Evolutionary conservation across 2,888 invertebrate species (phyloP), one percentile per base, ranked within the genome.

Genomic region (Drosophila cracens): DNA sequence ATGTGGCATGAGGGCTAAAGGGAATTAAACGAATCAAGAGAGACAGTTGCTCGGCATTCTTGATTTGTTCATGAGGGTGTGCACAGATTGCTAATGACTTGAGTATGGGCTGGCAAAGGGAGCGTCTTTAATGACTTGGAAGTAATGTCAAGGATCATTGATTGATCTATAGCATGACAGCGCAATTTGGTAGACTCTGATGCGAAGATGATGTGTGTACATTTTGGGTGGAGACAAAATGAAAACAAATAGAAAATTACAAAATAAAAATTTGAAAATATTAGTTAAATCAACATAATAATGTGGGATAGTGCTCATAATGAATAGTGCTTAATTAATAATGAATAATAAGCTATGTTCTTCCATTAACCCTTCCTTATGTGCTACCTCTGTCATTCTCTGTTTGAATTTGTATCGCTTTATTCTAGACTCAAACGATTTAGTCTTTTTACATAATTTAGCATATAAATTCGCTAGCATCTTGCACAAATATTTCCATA

Each of bases 71-170:
- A 83, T 76, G 76, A 70, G 89, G 81, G 81, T 53, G 73, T 49
- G 67, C 70, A 54, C 64, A 59, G 87, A 69, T 79, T 82, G 66
- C 87, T 84, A 83, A 84, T 84, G 82, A 69, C 68, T 62, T 70
- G 59, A 71, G 66, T 51, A 69, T 70, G 21, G 40, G n/a, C 49
- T 51, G 46, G 46, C 31, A 51, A 49, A 66, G 54, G 61, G 72
- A 53, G 59, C 61, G 53, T 58, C 83, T 69, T 71, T 63, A 88
- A 88, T 84, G 83, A 76, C 58, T 75, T 56, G 79, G 65, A 79
- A 89, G 76, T 84, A 87, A 89, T 81, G 65, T 56, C 58, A 73
- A 73, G 69, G 60, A 81, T 79, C 69, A 67, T 57, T 79, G 77
- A 79, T 79, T 76, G 81, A 81, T 77, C 69, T 59, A 48, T 53